These are phyloP conservation scores for Beaufortia kweichowensis DNA, from an alignment of 2,113 vertebrate species.

Conservation along the genomic window DNA sequence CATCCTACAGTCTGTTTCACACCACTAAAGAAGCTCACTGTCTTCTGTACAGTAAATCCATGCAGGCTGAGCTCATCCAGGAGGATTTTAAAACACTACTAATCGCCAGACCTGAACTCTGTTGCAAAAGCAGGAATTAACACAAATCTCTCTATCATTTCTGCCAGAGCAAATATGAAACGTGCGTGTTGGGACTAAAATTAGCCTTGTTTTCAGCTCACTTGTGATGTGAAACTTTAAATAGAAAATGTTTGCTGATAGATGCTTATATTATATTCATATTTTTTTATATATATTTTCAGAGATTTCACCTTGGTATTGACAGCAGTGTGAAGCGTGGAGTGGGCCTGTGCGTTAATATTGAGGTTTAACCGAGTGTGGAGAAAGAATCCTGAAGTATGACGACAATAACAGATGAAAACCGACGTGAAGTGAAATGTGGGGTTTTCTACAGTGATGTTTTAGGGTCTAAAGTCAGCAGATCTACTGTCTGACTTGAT, in stretches of 20 bases:
- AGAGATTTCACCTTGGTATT: too few species aligned
- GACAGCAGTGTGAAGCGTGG: too few species aligned
- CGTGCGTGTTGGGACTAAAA: constrained; percentile 19
- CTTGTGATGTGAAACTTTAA: not conserved
- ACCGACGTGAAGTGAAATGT: not conserved
- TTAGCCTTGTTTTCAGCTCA: constrained; percentile 9
- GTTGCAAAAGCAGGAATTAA: not conserved
- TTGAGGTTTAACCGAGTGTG: too few species aligned
- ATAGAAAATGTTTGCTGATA: not conserved
- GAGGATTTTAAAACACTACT: not conserved
- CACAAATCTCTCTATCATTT: not conserved
- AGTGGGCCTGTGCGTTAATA: too few species aligned
- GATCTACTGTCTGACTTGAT: constrained; percentile 48
- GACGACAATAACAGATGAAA: too few species aligned
- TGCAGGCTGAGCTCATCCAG: not conserved
- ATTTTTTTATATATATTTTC: too few species aligned
- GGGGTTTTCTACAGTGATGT: not conserved
- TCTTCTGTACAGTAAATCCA: not conserved
- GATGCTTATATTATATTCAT: too few species aligned
- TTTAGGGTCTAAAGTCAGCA: constrained; percentile 43
- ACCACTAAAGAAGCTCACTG: not conserved
- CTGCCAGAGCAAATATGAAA: constrained; percentile 9
- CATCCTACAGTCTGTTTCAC: too few species aligned
- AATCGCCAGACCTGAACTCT: constrained; percentile 6
- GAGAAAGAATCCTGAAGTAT: too few species aligned